Percentiles rank a stretch among this genome's conserved stretches.
These are phyloP conservation scores for Stratiolaelaps scimitus DNA, from an alignment of 1,140 invertebrate species.

Conservation along the genomic window DNA sequence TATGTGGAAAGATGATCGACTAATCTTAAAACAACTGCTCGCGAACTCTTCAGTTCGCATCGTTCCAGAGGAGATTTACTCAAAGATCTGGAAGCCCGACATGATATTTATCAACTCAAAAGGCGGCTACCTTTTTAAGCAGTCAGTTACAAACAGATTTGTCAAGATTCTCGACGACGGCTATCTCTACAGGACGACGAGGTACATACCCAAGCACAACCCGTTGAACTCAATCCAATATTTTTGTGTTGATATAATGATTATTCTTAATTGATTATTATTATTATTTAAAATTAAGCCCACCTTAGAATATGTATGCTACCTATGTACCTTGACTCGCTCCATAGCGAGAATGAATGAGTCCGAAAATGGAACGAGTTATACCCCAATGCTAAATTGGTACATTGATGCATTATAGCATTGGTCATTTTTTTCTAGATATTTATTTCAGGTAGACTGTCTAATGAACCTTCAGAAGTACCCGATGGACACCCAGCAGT, in stretches of 20 bases:
- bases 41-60: slow-evolving; percentile 14
- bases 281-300: no score
- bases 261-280: no score
- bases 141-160: slow-evolving; percentile 21
- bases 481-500: slow-evolving; percentile 39
- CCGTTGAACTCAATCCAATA: no score
- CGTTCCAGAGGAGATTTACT: slow-evolving; percentile 20
- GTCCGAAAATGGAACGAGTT: no score
- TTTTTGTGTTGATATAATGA: no score
- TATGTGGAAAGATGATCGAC: slow-evolving; percentile 24
- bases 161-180: slow-evolving; percentile 26
- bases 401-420: no score
- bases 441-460: slow-evolving; percentile 35
- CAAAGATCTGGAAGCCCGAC: slow-evolving; percentile 25
- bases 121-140: slow-evolving; percentile 19
- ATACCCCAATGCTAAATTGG: no score
- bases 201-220: no score
- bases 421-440: slow-evolving; percentile 32
- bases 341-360: no score
- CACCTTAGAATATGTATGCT: no score
- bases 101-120: slow-evolving; percentile 24
- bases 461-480: slow-evolving; percentile 39
- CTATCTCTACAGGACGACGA: slow-evolving; percentile 9
- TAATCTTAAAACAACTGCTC: not conserved
- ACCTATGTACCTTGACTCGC: no score